Evolutionary conservation across 2,888 invertebrate species (phyloP).

Genomic region (Parnassius mnemosyne): DNA sequence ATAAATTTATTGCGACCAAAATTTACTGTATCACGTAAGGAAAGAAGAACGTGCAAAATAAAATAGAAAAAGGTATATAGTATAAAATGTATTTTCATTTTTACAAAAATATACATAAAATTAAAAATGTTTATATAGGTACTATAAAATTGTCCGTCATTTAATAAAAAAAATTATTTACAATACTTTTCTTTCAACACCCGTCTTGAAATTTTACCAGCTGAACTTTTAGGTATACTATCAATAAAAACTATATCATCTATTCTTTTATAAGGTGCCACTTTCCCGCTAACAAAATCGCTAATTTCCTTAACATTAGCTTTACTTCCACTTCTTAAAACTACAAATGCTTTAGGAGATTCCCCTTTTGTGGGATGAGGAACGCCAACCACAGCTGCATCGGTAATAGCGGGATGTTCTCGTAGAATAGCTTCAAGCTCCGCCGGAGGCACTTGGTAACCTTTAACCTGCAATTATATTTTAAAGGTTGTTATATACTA

Average conservation of each 20-base stretch:
- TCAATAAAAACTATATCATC: conserved; percentile 84
- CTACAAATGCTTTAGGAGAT: conserved; percentile 88
- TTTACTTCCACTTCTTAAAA: conserved; percentile 57
- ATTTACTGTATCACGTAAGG: too few species aligned
- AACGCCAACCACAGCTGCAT: conserved; percentile 92
- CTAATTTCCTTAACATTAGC: conserved; percentile 77
- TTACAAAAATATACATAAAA: too few species aligned
- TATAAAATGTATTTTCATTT: too few species aligned
- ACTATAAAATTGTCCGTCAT: too few species aligned
- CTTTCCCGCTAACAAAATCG: conserved; percentile 83
- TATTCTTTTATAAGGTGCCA: conserved; percentile 88
- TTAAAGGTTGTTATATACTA: conserved; percentile 27
- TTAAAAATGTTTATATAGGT: too few species aligned
- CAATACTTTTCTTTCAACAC: conserved; percentile 74
- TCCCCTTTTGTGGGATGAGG: conserved; percentile 86
- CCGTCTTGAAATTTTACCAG: conserved; percentile 89
- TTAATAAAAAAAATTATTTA: conserved; percentile 27
- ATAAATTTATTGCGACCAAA: too few species aligned
- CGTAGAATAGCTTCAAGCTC: conserved; percentile 90
- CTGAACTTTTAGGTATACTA: conserved; percentile 86
- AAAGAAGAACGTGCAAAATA: too few species aligned
- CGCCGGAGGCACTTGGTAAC: conserved; percentile 92
- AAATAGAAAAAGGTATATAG: too few species aligned
- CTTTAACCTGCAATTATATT: conserved; percentile 77
- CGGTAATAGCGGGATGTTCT: conserved; percentile 86